phyloP scores from a whole-genome alignment of 2,888 invertebrate species.

The Dioctria linearis region DNA sequence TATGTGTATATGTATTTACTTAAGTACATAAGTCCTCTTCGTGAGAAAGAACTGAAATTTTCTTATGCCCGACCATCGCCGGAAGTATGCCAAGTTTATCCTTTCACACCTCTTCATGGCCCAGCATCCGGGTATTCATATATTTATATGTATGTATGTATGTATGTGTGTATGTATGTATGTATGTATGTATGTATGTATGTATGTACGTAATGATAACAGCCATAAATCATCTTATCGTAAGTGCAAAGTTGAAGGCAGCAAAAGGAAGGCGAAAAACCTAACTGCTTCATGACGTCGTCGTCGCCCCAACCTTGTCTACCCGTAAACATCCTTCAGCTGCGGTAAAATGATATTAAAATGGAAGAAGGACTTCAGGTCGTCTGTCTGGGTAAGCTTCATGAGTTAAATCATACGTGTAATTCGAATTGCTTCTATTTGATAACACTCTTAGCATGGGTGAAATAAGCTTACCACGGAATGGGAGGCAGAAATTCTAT shows the following conservation, averaged over 20 bases:
- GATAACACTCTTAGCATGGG: no score
- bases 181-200: no score
- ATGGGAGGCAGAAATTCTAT: no score
- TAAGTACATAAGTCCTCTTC: conserved; percentile 3
- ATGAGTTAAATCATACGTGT: conserved; percentile 18
- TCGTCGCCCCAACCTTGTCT: neutral
- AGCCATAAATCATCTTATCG: conserved; percentile 52
- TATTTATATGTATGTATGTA: no score
- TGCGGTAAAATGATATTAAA: conserved; percentile 20
- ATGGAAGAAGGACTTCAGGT: no score
- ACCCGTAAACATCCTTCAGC: conserved; percentile 19
- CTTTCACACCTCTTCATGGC: conserved; percentile 48
- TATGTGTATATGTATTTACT: no score
- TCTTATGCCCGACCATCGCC: conserved; percentile 28
- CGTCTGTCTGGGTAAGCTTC: neutral
- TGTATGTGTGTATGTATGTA: neutral
- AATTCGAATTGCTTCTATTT: conserved; percentile 9
- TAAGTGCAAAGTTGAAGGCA: conserved; percentile 45
- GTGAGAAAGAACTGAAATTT: conserved; percentile 29
- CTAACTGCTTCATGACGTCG: conserved; percentile 13
- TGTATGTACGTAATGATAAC: conserved; percentile 29
- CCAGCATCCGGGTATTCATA: conserved; percentile 22
- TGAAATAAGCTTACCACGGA: no score
- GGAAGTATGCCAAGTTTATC: conserved; percentile 45
- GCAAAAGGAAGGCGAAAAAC: conserved; percentile 26